Evolutionary conservation across 2,113 vertebrate genomes (phyloP).

Genomic region (Cisticola juncidis): DNA sequence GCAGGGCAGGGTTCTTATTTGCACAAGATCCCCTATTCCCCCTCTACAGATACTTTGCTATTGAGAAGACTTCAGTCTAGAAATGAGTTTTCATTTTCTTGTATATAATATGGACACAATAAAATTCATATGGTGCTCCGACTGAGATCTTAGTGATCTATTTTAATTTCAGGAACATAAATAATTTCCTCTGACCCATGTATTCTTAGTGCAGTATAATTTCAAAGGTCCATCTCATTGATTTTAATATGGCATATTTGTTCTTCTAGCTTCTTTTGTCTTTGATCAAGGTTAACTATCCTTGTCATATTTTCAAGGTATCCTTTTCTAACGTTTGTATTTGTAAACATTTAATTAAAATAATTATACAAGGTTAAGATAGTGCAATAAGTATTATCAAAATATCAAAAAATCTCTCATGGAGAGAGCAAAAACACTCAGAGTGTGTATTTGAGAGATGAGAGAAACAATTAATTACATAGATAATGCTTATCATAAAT

Average conservation of each 20-base stretch:
- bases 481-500: background rate
- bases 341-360: slow-evolving; percentile 48
- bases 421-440: background rate
- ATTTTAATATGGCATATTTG: background rate
- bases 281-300: slow-evolving; percentile 35
- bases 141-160: background rate
- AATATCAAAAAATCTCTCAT: slow-evolving; percentile 14
- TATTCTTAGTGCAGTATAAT: background rate
- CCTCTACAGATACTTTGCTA: background rate
- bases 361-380: slow-evolving; percentile 1
- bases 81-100: background rate
- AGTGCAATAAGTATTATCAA: background rate
- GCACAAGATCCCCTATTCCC: background rate
- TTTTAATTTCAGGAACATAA: background rate
- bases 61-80: background rate
- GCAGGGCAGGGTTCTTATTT: background rate
- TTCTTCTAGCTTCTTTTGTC: background rate
- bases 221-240: background rate
- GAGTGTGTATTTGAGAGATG: background rate
- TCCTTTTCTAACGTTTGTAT: background rate
- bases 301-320: background rate
- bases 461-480: slow-evolving; percentile 32
- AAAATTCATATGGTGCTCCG: background rate
- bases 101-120: background rate
- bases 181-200: background rate